Evolutionary conservation across 2,888 invertebrate genomes (phyloP).

Genomic region (Odontocolon sp.): DNA sequence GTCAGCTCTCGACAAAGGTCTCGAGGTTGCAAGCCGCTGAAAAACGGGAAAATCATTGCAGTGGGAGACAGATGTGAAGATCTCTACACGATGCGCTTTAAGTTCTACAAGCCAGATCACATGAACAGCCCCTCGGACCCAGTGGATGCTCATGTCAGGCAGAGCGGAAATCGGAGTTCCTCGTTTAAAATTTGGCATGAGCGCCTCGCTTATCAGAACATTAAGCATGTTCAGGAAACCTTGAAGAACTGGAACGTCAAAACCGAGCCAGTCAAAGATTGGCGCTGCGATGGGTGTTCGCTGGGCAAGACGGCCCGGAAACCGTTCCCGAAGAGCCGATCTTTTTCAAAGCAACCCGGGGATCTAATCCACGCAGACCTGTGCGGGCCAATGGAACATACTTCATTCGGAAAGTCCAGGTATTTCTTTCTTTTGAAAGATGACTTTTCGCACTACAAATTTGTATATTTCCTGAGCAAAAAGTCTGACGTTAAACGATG

Average conservation of each 20-base stretch:
- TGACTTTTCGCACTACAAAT: conserved; percentile 47
- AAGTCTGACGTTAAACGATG: conserved; percentile 25
- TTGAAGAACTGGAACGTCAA: background rate
- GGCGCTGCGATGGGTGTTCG: background rate
- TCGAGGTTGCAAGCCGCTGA: background rate
- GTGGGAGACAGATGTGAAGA: background rate
- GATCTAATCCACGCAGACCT: conserved; percentile 1
- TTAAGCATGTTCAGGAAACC: background rate
- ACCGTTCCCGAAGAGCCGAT: background rate
- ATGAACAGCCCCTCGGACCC: background rate
- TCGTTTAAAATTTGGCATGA: conserved; percentile 17
- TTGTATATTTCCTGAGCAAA: conserved; percentile 40
- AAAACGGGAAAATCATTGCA: background rate
- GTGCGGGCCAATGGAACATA: conserved; percentile 19
- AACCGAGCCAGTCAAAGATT: background rate
- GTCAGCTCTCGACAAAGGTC: background rate
- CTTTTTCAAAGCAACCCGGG: background rate
- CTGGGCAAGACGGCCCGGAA: conserved; percentile 1
- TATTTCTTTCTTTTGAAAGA: conserved; percentile 50
- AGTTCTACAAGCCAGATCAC: no score
- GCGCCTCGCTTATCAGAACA: conserved; percentile 7
- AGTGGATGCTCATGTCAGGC: background rate
- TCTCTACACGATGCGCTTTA: conserved; percentile 10
- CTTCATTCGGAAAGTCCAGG: conserved; percentile 1
- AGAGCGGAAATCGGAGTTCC: background rate